Evolutionary conservation across 2,797 vertebrate species (phyloP).

Genomic region (Epinephelus malabaricus): DNA sequence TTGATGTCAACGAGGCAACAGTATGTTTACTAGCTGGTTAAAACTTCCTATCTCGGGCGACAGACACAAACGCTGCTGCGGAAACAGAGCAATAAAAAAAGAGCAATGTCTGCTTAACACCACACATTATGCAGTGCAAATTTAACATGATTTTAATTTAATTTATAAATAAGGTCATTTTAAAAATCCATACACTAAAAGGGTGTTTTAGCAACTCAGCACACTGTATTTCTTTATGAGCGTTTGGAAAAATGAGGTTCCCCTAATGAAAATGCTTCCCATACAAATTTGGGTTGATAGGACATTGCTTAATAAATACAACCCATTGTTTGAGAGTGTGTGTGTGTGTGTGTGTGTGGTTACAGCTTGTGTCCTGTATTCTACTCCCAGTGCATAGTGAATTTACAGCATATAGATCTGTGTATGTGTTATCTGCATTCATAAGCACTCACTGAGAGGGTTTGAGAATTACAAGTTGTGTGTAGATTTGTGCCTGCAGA

Average conservation of each 20-base stretch:
- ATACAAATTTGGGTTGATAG: slow-evolving; percentile 41
- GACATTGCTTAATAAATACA: slow-evolving; percentile 26
- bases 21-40: not conserved
- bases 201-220: slow-evolving; percentile 2
- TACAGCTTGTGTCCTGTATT: slow-evolving; percentile 6
- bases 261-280: slow-evolving; percentile 34
- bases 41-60: not conserved
- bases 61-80: not conserved
- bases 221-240: slow-evolving; percentile 14
- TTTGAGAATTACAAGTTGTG: not conserved
- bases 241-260: slow-evolving; percentile 24
- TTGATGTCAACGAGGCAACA: not conserved
- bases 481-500: not conserved
- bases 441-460: not conserved
- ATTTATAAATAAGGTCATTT: slow-evolving; percentile 1
- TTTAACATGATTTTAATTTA: not conserved
- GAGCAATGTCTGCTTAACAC: not conserved
- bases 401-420: slow-evolving; percentile 18
- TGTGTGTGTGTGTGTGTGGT: not conserved
- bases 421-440: not conserved
- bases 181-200: slow-evolving; percentile 8
- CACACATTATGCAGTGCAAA: not conserved
- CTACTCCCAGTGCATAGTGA: not conserved
- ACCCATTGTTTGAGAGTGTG: slow-evolving; percentile 18
- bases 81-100: not conserved